Conservation (phyloP, 1,140 invertebrate species). For the Leptinotarsa undecemlineata region DNA sequence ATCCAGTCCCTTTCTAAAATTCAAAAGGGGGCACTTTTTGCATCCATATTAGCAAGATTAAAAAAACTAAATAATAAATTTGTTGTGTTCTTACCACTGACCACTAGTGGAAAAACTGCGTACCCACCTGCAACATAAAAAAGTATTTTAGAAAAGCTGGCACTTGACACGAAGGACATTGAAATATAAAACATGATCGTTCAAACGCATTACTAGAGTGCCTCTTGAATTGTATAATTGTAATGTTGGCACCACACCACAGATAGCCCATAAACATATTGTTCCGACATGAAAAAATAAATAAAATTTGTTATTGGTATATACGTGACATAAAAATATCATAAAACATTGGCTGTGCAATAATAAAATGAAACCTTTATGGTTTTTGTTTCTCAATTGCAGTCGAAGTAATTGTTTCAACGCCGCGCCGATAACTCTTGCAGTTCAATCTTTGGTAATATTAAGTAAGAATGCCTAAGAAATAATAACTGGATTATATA, state of each 20-base stretch:
- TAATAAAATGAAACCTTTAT: conserved; percentile 15
- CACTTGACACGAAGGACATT: no score
- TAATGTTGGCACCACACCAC: background rate
- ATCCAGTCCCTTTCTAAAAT: no score
- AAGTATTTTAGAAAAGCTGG: no score
- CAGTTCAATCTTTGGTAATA: background rate
- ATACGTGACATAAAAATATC: conserved; percentile 18
- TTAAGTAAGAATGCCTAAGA: no score
- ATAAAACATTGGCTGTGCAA: conserved; percentile 15
- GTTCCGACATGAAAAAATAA: background rate
- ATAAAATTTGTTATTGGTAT: conserved; percentile 1
- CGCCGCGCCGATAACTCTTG: background rate
- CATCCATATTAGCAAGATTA: no score
- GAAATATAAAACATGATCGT: no score
- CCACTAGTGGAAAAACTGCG: no score
- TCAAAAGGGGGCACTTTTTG: no score
- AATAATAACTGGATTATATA: no score
- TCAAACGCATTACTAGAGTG: background rate
- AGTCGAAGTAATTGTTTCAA: conserved; percentile 4
- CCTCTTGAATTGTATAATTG: background rate
- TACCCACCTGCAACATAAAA: no score
- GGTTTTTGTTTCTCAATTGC: conserved; percentile 13
- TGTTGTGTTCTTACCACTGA: no score
- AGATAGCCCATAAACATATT: background rate
- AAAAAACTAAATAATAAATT: no score